A percentile compares a stretch with the other conserved stretches of the same genome.
These are phyloP conservation scores for Fopius arisanus DNA, from an alignment of 1,140 invertebrate species.

Conservation along the genomic window DNA sequence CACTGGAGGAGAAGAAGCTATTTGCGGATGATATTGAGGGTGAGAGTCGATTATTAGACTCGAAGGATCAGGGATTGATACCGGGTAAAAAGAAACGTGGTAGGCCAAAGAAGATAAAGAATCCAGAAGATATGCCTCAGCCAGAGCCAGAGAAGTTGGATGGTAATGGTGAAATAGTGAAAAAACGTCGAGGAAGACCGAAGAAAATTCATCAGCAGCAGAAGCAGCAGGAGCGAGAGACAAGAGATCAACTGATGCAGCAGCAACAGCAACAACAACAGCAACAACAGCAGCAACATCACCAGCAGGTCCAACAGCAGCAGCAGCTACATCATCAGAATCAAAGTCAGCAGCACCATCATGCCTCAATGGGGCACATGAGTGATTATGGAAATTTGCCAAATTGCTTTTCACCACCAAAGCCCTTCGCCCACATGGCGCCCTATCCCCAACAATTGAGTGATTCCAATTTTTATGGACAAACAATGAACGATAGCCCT, in stretches of 20 bases:
- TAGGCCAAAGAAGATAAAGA: constrained; percentile 85
- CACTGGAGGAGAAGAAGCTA: constrained; percentile 66
- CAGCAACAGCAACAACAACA: constrained; percentile 48
- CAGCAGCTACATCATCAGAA: constrained; percentile 30
- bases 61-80: constrained; percentile 67
- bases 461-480: constrained; percentile 45
- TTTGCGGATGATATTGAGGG: constrained; percentile 63
- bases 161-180: constrained; percentile 71
- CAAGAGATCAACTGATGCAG: constrained; percentile 49
- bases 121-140: constrained; percentile 70
- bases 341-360: constrained; percentile 30
- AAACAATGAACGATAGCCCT: constrained; percentile 51
- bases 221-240: constrained; percentile 56
- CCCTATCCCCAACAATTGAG: constrained; percentile 56
- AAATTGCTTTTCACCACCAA: constrained; percentile 68
- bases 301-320: constrained; percentile 40
- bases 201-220: constrained; percentile 77
- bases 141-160: constrained; percentile 68
- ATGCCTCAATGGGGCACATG: constrained; percentile 44
- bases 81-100: constrained; percentile 88
- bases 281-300: constrained; percentile 51
- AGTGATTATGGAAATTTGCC: constrained; percentile 56
- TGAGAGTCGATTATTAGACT: constrained; percentile 60
- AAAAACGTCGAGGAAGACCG: constrained; percentile 84
- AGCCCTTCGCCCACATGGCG: constrained; percentile 60